phyloP scores from a whole-genome alignment of 2,888 invertebrate species.

The Agrotis puta region DNA sequence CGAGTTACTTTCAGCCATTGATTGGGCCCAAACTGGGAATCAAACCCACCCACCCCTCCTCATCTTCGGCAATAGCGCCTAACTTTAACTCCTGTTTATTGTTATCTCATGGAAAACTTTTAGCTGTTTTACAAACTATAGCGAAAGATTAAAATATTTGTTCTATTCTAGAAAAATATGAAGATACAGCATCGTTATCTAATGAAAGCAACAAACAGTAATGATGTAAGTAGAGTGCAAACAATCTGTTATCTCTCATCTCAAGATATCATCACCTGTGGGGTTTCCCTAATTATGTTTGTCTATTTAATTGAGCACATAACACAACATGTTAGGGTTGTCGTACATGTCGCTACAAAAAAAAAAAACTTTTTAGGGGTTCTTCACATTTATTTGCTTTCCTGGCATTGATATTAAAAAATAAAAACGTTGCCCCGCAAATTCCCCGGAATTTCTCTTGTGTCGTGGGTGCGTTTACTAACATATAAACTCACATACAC shows the following conservation, averaged over 20 bases:
- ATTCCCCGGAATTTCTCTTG: too few relatives aligned
- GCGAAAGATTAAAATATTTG: conserved; percentile 24
- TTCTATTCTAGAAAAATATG: conserved; percentile 24
- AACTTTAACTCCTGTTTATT: background rate
- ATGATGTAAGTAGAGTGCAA: conserved; percentile 24
- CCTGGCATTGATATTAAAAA: too few relatives aligned
- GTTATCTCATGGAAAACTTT: conserved; percentile 14
- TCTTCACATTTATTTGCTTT: too few relatives aligned
- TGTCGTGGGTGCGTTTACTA: too few relatives aligned
- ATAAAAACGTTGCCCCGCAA: too few relatives aligned
- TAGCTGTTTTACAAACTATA: background rate
- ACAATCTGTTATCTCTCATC: conserved; percentile 35
- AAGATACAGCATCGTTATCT: conserved; percentile 33
- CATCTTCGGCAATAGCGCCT: background rate
- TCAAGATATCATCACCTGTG: conserved; percentile 42
- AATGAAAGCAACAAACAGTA: conserved; percentile 16
- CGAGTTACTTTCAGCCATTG: too few relatives aligned
- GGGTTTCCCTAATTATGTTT: conserved; percentile 64
- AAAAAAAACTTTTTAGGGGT: too few relatives aligned
- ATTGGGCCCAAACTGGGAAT: too few relatives aligned
- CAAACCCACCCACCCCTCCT: too few relatives aligned
- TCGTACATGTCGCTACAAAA: background rate
- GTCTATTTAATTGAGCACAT: background rate
- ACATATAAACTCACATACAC: too few relatives aligned
- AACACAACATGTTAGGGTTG: conserved; percentile 1